Evolutionary conservation across 92 coral and sea anemone genomes (phyloP).

Genomic region (Ricordea florida): DNA sequence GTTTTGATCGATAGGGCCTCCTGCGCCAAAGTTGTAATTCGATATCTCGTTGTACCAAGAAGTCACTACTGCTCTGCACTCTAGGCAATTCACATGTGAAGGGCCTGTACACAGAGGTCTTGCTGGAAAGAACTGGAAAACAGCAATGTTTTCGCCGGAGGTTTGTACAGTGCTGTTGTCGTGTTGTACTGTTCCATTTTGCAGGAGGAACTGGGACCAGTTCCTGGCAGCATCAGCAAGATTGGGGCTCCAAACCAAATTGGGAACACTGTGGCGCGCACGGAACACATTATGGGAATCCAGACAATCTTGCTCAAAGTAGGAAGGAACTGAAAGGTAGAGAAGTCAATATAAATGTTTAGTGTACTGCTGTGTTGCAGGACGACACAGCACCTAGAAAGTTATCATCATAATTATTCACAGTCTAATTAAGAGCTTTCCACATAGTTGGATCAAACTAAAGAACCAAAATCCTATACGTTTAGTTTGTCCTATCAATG

Average conservation of each 20-base stretch:
- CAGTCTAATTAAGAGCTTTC: too few relatives aligned
- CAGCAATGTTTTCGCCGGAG: conserved; percentile 39
- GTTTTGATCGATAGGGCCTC: conserved; percentile 1
- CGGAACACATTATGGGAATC: conserved; percentile 38
- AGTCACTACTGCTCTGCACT: conserved; percentile 23
- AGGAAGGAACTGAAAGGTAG: background rate
- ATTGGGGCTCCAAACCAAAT: background rate
- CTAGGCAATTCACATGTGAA: background rate
- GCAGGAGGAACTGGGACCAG: conserved; percentile 38
- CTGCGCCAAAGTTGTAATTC: conserved; percentile 27
- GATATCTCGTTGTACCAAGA: conserved; percentile 41
- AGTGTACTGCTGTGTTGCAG: too few relatives aligned
- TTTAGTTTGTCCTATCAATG: too few relatives aligned
- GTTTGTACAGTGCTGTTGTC: conserved; percentile 17
- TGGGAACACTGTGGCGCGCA: background rate
- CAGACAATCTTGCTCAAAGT: conserved; percentile 44
- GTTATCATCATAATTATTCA: too few relatives aligned
- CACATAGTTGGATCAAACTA: too few relatives aligned
- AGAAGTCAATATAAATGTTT: too few relatives aligned
- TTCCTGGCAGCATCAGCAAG: conserved; percentile 25
- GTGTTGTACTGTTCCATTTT: background rate
- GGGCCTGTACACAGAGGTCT: conserved; percentile 13
- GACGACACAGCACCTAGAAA: too few relatives aligned
- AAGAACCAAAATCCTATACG: too few relatives aligned
- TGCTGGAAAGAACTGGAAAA: background rate